These are phyloP conservation scores for Bradypodion pumilum DNA, from an alignment of 2,797 vertebrate species.

Conservation along the genomic window DNA sequence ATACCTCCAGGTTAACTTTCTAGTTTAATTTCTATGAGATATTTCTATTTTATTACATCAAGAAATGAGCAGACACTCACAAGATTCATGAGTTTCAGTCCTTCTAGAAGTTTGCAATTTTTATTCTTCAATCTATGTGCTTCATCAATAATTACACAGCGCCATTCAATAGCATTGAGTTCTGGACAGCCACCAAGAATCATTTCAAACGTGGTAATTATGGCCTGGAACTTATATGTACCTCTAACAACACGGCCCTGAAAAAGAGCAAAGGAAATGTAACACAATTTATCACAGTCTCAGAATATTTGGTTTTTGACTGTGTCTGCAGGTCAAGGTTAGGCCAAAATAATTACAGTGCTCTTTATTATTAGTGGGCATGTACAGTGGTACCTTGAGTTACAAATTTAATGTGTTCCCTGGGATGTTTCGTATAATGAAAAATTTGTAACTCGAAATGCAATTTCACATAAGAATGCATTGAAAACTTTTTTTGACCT, in stretches of 20 bases:
- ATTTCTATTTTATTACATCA: background rate
- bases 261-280: constrained; percentile 51
- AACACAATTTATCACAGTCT: constrained; percentile 36
- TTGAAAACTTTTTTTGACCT: too few species aligned
- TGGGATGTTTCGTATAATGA: too few species aligned
- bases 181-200: constrained; percentile 97
- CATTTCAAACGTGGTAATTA: constrained; percentile 99
- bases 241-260: constrained; percentile 90
- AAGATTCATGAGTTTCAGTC: constrained; percentile 97
- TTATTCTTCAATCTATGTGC: constrained; percentile 98
- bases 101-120: constrained; percentile 98
- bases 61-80: constrained; percentile 72
- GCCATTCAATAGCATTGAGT: constrained; percentile 96
- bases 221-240: constrained; percentile 92
- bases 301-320: background rate
- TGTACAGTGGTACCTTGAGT: too few species aligned
- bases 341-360: background rate
- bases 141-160: constrained; percentile 97
- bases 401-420: too few species aligned
- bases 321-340: background rate
- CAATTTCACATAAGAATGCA: too few species aligned
- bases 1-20: background rate
- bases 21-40: too few species aligned
- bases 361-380: background rate
- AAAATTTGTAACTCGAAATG: too few species aligned